Evolutionary conservation across 2,888 invertebrate genomes (phyloP), one percentile per base, ranked within the genome.

Genomic region (Nasonovia ribisnigri): DNA sequence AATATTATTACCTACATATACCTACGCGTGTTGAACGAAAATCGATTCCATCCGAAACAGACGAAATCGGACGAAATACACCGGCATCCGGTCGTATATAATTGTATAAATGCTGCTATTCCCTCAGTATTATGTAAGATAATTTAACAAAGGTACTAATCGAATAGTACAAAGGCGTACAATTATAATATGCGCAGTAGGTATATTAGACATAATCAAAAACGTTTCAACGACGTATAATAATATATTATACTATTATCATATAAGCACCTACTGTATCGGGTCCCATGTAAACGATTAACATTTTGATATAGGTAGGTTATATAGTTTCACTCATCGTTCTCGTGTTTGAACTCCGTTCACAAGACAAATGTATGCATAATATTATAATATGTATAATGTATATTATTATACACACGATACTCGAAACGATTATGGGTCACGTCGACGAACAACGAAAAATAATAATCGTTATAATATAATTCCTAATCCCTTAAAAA

Each of bases 381-480:
- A 84, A 43, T 43, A 43, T 84, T 43, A 43, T n/a, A 67, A 36
- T 36, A 67, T 4, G 57, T 16, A n/a, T 67, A 13, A 16, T n/a
- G n/a, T 67, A 36, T n/a, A 67, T n/a, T 77, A 77, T 36, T 36
- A 36, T 29, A 8, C 36, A 42, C 46, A n/a, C 46, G 26, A 46
- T 46, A 10, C 3, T 86, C 46, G 46, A 86, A 86, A 86, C 86
- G 86, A 11, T 84, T 43, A 43, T 11, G 43, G 84, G 84, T 13
- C 84, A 43, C 29, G 77, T 42, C 36, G 36, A 77, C 77, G 20
- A 77, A 77, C n/a, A n/a, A 67, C 36, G 77, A 36, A 77, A 36
- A 46, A 51, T 54, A 51, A 88, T 51, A 88, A 88, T 51, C 88
- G 88, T 88, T 51, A 54, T n/a, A n/a, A n/a, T 51, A 88, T 77